A percentile compares a stretch with the other conserved stretches of the same genome.
These are phyloP conservation scores for Aspidiotus rigidus DNA, from an alignment of 2,888 invertebrate species.

Conservation along the genomic window DNA sequence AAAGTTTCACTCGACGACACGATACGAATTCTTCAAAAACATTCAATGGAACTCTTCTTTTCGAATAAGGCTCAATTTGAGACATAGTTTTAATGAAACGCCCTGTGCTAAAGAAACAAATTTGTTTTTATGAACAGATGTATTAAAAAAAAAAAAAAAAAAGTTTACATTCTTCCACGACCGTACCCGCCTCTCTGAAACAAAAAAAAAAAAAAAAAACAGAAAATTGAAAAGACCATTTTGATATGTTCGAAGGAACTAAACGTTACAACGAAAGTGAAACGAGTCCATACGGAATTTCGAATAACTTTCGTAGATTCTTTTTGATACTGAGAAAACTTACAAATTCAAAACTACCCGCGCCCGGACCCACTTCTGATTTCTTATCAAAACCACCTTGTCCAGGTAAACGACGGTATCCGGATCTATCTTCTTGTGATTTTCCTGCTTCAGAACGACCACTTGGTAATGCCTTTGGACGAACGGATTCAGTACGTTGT, in stretches of 20 bases:
- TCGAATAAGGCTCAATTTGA: too few relatives aligned
- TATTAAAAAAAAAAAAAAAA: too few relatives aligned
- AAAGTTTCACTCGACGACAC: too few relatives aligned
- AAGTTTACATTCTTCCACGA: constrained; percentile 5
- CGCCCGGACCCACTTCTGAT: constrained; percentile 92
- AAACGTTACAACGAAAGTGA: too few relatives aligned
- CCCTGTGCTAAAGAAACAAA: too few relatives aligned
- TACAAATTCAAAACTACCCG: constrained; percentile 81
- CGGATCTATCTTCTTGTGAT: constrained; percentile 66
- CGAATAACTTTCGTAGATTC: too few relatives aligned
- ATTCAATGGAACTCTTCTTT: too few relatives aligned
- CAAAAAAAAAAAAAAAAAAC: constrained; percentile 14
- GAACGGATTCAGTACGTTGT: constrained; percentile 71
- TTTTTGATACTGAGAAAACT: constrained; percentile 40
- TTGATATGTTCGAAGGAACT: too few relatives aligned
- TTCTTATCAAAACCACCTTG: constrained; percentile 69
- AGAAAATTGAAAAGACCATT: not conserved
- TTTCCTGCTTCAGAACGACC: constrained; percentile 61
- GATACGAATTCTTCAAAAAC: too few relatives aligned
- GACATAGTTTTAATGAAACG: too few relatives aligned
- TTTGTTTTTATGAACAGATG: too few relatives aligned
- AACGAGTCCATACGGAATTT: too few relatives aligned
- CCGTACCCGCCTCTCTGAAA: constrained; percentile 32
- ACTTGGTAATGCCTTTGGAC: constrained; percentile 59
- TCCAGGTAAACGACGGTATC: constrained; percentile 70